These are phyloP conservation scores for Notiomystis cincta DNA, from an alignment of 2,113 vertebrate genomes.

Conservation along the genomic window DNA sequence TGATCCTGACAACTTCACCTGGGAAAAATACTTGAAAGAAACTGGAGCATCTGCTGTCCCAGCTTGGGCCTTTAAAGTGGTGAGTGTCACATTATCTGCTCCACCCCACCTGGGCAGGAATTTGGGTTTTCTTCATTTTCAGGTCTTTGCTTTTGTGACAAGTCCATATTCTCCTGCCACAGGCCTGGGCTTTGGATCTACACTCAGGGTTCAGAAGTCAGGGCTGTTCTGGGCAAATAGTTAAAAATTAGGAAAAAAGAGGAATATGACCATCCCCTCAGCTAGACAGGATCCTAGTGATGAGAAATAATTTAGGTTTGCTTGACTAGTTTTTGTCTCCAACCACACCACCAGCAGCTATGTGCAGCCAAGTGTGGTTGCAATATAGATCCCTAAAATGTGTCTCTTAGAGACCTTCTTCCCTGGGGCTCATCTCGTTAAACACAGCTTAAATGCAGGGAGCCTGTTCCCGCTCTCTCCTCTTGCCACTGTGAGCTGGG, in stretches of 20 bases:
- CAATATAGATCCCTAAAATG: not conserved
- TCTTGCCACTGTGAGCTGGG: not conserved
- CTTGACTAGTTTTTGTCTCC: not conserved
- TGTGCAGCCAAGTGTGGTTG: not conserved
- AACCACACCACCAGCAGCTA: not conserved
- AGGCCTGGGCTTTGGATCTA: not conserved
- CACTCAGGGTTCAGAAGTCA: not conserved
- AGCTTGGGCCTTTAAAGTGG: slow-evolving; percentile 88
- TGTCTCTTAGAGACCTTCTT: not conserved
- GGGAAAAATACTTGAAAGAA: slow-evolving; percentile 92
- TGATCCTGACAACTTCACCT: slow-evolving; percentile 88
- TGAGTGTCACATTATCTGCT: slow-evolving; percentile 53
- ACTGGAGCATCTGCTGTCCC: slow-evolving; percentile 87
- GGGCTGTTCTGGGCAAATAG: not conserved
- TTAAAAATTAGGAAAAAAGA: not conserved
- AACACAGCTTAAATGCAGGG: not conserved
- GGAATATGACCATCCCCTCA: not conserved
- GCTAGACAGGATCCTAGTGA: not conserved
- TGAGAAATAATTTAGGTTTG: not conserved
- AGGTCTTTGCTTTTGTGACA: not conserved
- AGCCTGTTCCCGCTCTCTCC: not conserved
- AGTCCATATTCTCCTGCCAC: not conserved
- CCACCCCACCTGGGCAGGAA: not conserved
- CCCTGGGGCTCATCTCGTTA: not conserved
- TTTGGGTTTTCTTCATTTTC: not conserved